These are phyloP conservation scores for Pyrrhopygopsis socrates DNA, from an alignment of 2,888 invertebrate species.

Conservation along the genomic window DNA sequence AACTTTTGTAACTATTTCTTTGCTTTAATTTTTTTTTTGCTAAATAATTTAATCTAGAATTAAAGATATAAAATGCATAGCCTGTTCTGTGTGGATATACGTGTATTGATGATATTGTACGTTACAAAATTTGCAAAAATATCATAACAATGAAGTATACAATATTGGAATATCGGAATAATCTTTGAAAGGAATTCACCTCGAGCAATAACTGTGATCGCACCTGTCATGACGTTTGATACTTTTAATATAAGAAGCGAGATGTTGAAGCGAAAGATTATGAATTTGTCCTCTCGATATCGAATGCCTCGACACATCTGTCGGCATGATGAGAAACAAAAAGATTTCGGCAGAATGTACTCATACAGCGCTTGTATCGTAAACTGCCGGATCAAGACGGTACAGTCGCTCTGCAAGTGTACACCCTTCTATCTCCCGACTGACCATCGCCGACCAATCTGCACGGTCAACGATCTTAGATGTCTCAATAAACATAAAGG, in stretches of 20 bases:
- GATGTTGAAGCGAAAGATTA: conserved; percentile 94
- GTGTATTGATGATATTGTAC: too few species aligned
- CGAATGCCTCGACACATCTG: conserved; percentile 95
- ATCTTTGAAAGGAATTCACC: conserved; percentile 35
- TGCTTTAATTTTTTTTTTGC: too few species aligned
- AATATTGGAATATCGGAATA: conserved; percentile 13
- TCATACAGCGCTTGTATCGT: conserved; percentile 96
- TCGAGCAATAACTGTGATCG: conserved; percentile 69
- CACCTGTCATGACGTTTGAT: conserved; percentile 91
- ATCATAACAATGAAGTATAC: background rate
- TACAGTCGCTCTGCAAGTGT: conserved; percentile 95
- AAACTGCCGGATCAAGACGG: conserved; percentile 94
- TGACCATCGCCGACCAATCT: conserved; percentile 84
- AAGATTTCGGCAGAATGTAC: conserved; percentile 91
- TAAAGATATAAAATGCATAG: too few species aligned
- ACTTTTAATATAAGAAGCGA: conserved; percentile 94
- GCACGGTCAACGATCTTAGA: conserved; percentile 89
- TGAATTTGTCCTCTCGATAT: conserved; percentile 95
- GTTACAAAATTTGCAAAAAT: background rate
- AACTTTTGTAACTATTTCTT: too few species aligned
- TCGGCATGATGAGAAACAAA: conserved; percentile 92
- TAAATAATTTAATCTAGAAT: too few species aligned
- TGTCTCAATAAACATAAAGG: conserved; percentile 95
- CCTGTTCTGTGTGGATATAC: too few species aligned
- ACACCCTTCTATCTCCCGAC: conserved; percentile 95